Evolutionary conservation across 2,113 vertebrate species (phyloP), one percentile per base, ranked within the genome.

Genomic region (Pica pica): DNA sequence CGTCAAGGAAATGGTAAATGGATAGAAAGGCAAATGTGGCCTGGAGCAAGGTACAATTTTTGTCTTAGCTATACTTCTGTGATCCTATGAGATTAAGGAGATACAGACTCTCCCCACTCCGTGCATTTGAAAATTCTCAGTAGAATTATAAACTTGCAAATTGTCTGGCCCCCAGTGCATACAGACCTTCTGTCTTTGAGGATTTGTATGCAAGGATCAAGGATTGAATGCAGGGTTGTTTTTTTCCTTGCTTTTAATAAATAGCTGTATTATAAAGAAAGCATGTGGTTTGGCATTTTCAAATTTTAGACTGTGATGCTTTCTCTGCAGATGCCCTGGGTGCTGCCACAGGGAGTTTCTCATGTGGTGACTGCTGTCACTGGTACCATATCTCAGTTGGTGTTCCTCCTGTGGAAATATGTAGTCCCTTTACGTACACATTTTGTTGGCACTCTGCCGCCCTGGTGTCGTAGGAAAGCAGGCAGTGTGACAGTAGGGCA

Each of bases 71-170:
- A 11, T 63, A 26, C 35, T 55, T 67, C 24, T 52, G 52, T 52
- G 31, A 78, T 83, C 17, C 39, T 84, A 10, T 74, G 68, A 93
- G 75, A 39, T 80, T 85, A 86, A 77, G 47, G 44, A 82, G 47
- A 31, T 85, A n/a, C 6, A 68, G 60, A 87, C 15, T 7, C 5
- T 7, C 2, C 6, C 3, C 3, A 3, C 5, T 30, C 19, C 15
- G 4, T 47, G 18, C 50, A n/a, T 86, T 73, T 91, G 61, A 93
- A 70, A 92, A 95, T 93, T 92, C 88, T 86, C 64, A 26, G 4
- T 87, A 85, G 95, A 50, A 68, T 95, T 68, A 44, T 33, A 71
- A 78, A 93, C 52, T 89, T 91, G 80, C 33, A 82, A 64, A 68
- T 60, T 53, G n/a, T 64, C 87, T 82, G 68, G 13, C 30, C 68